Percentiles rank a stretch among this genome's conserved stretches.
phyloP scores from a whole-genome alignment of 2,888 invertebrate genomes.

The Apodemia zela region DNA sequence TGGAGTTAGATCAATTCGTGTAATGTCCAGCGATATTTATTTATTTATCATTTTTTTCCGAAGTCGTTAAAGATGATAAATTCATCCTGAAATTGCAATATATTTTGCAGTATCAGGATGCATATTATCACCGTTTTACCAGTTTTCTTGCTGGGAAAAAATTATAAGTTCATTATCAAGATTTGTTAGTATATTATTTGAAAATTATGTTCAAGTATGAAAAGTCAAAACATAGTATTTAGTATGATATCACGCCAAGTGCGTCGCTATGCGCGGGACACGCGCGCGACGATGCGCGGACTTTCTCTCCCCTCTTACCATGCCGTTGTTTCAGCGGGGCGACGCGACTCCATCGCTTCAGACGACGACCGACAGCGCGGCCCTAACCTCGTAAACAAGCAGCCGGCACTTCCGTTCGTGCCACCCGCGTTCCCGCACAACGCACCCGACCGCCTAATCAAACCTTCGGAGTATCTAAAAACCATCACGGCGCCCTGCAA shows the following conservation, averaged over 20 bases:
- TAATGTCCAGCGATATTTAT: too few relatives aligned
- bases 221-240: slow-evolving; percentile 8
- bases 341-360: slow-evolving; percentile 67
- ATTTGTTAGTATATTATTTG: not conserved
- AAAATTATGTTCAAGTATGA: not conserved
- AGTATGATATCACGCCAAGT: slow-evolving; percentile 17
- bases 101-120: too few relatives aligned
- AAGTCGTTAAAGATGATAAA: too few relatives aligned
- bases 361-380: slow-evolving; percentile 78
- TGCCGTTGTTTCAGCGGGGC: slow-evolving; percentile 60
- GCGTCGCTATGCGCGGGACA: slow-evolving; percentile 19
- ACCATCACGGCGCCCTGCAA: slow-evolving; percentile 86
- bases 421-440: slow-evolving; percentile 93
- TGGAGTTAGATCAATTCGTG: too few relatives aligned
- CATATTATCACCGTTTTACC: too few relatives aligned
- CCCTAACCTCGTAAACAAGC: slow-evolving; percentile 89
- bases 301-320: slow-evolving; percentile 64
- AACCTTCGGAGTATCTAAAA: slow-evolving; percentile 94
- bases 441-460: slow-evolving; percentile 91
- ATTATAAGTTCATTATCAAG: not conserved
- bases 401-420: slow-evolving; percentile 92
- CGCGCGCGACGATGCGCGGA: slow-evolving; percentile 59
- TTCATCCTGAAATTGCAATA: too few relatives aligned
- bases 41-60: too few relatives aligned
- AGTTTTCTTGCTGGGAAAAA: too few relatives aligned